These are phyloP conservation scores for Thamnaconus septentrionalis DNA, from an alignment of 2,113 vertebrate genomes.

Conservation along the genomic window DNA sequence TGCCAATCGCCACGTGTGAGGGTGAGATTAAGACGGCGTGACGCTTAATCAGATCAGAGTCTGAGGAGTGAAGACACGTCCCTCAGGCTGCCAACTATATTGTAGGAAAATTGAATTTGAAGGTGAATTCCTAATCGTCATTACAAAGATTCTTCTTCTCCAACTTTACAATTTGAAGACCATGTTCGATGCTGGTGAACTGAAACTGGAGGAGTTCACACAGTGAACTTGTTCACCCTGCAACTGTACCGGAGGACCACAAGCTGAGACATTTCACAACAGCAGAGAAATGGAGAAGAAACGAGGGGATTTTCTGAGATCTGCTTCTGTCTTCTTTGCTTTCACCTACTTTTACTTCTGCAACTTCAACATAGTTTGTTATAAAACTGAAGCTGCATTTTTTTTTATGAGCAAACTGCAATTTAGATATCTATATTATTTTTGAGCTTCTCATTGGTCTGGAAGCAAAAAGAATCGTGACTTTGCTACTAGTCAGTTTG, in stretches of 20 bases:
- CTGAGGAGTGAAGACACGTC: too few species aligned
- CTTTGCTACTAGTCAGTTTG: neutral
- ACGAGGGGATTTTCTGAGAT: neutral
- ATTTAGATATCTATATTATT: too few species aligned
- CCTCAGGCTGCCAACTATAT: too few species aligned
- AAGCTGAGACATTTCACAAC: neutral
- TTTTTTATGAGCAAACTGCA: too few species aligned
- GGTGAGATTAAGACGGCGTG: neutral
- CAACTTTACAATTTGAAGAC: too few species aligned
- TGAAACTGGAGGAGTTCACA: too few species aligned
- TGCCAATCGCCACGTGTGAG: constrained; percentile 7
- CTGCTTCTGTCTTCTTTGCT: neutral
- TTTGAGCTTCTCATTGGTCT: neutral
- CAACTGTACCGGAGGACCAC: constrained; percentile 1
- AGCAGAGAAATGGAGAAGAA: constrained; percentile 7
- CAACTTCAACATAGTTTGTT: constrained; percentile 3
- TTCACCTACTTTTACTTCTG: constrained; percentile 6
- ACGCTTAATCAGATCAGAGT: too few species aligned
- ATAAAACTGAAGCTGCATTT: neutral
- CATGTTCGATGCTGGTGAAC: too few species aligned
- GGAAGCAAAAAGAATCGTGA: neutral
- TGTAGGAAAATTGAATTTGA: too few species aligned
- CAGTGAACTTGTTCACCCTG: too few species aligned
- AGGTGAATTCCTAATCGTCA: too few species aligned
- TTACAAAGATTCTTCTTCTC: too few species aligned